A percentile compares a stretch with the other conserved stretches of the same genome.
phyloP scores from a whole-genome alignment of 1,140 invertebrate species.

The Lasioglossum albipes region DNA sequence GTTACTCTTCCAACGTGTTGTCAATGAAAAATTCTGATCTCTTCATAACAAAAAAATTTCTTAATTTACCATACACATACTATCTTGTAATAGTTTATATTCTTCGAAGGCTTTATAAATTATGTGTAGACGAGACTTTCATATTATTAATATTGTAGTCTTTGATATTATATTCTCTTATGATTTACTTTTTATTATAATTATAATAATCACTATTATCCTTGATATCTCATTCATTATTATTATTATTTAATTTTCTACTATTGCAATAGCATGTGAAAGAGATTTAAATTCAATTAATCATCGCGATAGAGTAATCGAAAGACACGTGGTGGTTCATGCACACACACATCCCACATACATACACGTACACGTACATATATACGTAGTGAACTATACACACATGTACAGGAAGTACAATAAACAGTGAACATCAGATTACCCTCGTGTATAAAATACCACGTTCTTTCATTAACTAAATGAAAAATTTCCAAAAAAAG shows the following conservation, averaged over 20 bases:
- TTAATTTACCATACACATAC: background rate
- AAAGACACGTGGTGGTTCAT: background rate
- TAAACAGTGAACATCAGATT: constrained; percentile 60
- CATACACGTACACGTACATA: background rate
- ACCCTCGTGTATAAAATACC: constrained; percentile 40
- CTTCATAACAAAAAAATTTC: background rate
- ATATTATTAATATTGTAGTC: background rate
- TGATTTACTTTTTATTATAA: constrained; percentile 29
- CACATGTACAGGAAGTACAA: background rate
- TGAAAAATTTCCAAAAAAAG: background rate
- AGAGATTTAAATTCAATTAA: background rate
- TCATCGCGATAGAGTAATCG: background rate
- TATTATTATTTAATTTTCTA: constrained; percentile 1
- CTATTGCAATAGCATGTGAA: background rate
- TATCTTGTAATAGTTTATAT: background rate
- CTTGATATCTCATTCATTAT: background rate
- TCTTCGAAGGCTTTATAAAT: background rate
- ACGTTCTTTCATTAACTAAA: constrained; percentile 20
- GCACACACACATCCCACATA: background rate
- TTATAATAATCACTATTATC: background rate
- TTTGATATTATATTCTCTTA: background rate
- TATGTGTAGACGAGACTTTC: background rate
- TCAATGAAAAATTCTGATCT: background rate
- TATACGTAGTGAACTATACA: background rate
- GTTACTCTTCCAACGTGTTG: background rate